A percentile compares a stretch with the other conserved stretches of the same genome.
These are phyloP conservation scores for Lordiphosa stackelbergi DNA, from an alignment of 1,140 invertebrate species.

Conservation along the genomic window DNA sequence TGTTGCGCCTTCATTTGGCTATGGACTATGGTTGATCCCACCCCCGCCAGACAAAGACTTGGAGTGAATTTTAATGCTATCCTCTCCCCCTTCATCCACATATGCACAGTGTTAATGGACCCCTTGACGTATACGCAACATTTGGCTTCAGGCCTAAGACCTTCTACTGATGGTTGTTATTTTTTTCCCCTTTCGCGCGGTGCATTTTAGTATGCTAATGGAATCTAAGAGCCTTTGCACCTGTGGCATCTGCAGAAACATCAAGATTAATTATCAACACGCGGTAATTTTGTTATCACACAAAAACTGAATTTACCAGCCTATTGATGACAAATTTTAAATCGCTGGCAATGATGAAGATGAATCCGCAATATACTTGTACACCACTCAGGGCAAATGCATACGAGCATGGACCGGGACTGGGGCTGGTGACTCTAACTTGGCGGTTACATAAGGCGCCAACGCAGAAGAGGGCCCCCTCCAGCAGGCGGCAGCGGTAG, in stretches of 20 bases:
- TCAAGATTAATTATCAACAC: slow-evolving; percentile 30
- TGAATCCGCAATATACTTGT: slow-evolving; percentile 45
- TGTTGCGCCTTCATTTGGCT: slow-evolving; percentile 37
- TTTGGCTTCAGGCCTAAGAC: slow-evolving; percentile 4
- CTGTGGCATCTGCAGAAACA: slow-evolving; percentile 13
- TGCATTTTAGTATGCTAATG: slow-evolving; percentile 20
- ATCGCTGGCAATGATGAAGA: slow-evolving; percentile 47
- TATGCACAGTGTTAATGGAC: too few relatives aligned
- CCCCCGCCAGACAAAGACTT: too few relatives aligned
- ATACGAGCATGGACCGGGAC: neutral
- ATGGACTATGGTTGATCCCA: slow-evolving; percentile 22
- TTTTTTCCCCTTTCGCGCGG: slow-evolving; percentile 4
- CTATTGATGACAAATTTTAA: slow-evolving; percentile 58
- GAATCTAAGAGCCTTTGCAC: slow-evolving; percentile 13
- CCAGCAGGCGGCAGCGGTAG: slow-evolving; percentile 24
- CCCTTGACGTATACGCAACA: slow-evolving; percentile 21
- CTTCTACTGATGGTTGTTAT: slow-evolving; percentile 12
- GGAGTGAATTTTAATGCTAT: too few relatives aligned
- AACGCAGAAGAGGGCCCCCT: slow-evolving; percentile 52
- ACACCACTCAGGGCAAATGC: slow-evolving; percentile 5
- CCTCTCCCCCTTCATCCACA: too few relatives aligned
- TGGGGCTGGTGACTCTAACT: neutral
- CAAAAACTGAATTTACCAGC: slow-evolving; percentile 50
- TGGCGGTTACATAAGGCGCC: slow-evolving; percentile 59
- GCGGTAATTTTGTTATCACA: slow-evolving; percentile 32